Percentiles rank a stretch among this genome's conserved stretches.
Conservation (phyloP, 2,113 vertebrate genomes). For the Centropus bengalensis region DNA sequence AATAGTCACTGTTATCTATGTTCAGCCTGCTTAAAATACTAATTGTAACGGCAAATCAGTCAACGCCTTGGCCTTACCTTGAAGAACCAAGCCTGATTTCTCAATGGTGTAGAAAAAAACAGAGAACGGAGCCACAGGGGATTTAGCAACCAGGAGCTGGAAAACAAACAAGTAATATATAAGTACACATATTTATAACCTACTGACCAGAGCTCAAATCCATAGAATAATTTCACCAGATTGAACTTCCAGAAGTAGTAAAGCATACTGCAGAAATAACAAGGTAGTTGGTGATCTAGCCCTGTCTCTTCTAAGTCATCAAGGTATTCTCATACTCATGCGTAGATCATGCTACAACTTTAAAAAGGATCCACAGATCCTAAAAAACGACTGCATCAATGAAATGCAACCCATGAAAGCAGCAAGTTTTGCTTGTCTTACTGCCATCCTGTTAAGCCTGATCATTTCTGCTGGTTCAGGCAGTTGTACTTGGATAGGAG, state of each 20-base stretch:
- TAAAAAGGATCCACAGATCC: background rate
- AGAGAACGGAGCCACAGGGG: conserved; percentile 81
- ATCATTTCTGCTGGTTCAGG: background rate
- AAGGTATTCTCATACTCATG: background rate
- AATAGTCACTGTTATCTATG: background rate
- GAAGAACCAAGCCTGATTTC: conserved; percentile 81
- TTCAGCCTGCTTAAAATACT: background rate
- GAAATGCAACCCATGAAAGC: background rate
- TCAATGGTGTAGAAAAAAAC: conserved; percentile 80
- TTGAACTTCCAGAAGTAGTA: background rate
- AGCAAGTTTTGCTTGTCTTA: background rate
- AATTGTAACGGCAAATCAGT: background rate
- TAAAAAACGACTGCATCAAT: background rate
- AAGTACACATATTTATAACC: background rate
- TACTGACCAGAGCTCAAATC: background rate
- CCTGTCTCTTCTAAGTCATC: background rate
- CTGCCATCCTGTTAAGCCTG: background rate
- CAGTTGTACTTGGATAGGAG: background rate
- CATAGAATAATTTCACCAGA: background rate
- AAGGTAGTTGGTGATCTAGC: background rate
- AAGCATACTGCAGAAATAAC: background rate
- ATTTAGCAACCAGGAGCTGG: conserved; percentile 86
- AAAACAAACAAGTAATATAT: conserved; percentile 9
- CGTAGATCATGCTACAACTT: background rate
- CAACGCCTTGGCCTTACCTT: conserved; percentile 74